A percentile compares a stretch with the other conserved stretches of the same genome.
Conservation (phyloP, 2,888 invertebrate genomes). For the Rhamphomyia laevipes region DNA sequence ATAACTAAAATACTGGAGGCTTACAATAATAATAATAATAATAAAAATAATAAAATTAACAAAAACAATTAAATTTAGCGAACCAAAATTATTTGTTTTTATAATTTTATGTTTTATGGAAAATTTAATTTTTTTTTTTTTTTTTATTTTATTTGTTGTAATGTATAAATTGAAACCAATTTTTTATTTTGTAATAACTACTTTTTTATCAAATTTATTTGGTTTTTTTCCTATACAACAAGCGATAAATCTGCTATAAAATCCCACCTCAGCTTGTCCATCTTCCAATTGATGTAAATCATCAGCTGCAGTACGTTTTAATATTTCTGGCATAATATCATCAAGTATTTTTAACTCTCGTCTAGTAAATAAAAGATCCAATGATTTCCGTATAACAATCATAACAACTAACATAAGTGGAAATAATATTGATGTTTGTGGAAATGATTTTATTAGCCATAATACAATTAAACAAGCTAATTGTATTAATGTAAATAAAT, state of each 20-base stretch:
- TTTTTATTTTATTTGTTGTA: no score
- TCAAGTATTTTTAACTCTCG: conserved; percentile 91
- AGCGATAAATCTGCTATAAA: conserved; percentile 44
- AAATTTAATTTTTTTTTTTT: no score
- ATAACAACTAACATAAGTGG: conserved; percentile 97
- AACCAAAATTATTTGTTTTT: no score
- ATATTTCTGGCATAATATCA: conserved; percentile 93
- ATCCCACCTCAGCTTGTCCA: conserved; percentile 62
- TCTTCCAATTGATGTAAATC: conserved; percentile 61
- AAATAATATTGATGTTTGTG: conserved; percentile 85
- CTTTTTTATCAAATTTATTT: conserved; percentile 7
- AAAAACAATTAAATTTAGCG: no score
- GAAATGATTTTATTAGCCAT: conserved; percentile 90
- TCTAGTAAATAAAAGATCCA: conserved; percentile 84
- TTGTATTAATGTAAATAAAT: conserved; percentile 84
- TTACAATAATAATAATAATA: no score
- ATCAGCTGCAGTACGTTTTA: conserved; percentile 65
- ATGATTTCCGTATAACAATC: conserved; percentile 86
- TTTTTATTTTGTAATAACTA: conserved; percentile 7
- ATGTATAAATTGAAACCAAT: not conserved
- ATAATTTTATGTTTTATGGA: conserved; percentile 4
- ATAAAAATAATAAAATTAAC: no score
- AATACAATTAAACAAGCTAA: conserved; percentile 72
- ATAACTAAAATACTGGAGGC: not conserved
- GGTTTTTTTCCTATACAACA: conserved; percentile 26